phyloP scores from a whole-genome alignment of 2,888 invertebrate genomes.

The Metopia argyrocephala region DNA sequence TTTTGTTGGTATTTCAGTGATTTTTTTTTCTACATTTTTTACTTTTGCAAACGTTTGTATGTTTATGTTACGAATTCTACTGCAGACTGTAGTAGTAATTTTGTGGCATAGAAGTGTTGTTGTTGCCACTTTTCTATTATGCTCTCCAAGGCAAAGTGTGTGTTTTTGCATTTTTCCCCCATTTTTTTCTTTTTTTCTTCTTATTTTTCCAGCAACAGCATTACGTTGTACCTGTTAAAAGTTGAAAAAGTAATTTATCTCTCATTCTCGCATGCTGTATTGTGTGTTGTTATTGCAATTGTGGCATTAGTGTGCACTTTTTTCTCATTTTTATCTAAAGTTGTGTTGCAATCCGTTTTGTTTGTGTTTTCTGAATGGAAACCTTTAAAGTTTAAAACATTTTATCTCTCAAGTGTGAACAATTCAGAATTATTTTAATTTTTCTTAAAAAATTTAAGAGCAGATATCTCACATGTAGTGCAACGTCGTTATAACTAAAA shows the following conservation, averaged over 20 bases:
- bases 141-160: conserved; percentile 19
- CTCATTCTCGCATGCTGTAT: not conserved
- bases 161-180: too few relatives aligned
- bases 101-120: conserved; percentile 48
- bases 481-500: too few relatives aligned
- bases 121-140: conserved; percentile 42
- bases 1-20: conserved; percentile 50
- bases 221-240: conserved; percentile 49
- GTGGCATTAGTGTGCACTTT: not conserved
- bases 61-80: conserved; percentile 2
- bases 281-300: not conserved
- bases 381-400: conserved; percentile 52
- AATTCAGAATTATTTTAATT: conserved; percentile 38
- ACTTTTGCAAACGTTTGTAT: not conserved
- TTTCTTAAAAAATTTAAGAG: conserved; percentile 18
- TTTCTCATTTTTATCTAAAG: conserved; percentile 6
- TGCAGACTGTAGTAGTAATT: conserved; percentile 35
- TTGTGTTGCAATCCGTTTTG: not conserved
- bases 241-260: conserved; percentile 10
- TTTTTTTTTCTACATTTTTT: conserved; percentile 2
- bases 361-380: conserved; percentile 11
- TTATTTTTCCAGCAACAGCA: not conserved
- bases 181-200: conserved; percentile 5
- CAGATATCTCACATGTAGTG: not conserved
- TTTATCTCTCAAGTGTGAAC: conserved; percentile 60